Conservation (phyloP, 2,888 invertebrate genomes). For the Cheilosia impressa region DNA sequence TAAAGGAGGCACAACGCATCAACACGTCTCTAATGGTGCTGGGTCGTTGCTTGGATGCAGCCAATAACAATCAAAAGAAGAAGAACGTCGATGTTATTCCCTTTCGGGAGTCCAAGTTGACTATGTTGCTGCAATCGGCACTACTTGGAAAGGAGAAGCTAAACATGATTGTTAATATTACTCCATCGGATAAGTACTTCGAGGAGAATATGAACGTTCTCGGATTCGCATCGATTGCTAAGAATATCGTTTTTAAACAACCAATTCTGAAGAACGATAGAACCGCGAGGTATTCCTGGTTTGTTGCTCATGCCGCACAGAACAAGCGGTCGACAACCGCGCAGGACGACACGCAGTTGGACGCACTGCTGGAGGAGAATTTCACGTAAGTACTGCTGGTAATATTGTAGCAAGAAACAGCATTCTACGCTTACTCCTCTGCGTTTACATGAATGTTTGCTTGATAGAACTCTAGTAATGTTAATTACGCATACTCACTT, state of each 20-base stretch:
- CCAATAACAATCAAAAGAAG: constrained; percentile 82
- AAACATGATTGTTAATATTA: constrained; percentile 93
- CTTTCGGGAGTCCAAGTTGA: constrained; percentile 93
- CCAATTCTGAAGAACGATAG: constrained; percentile 70
- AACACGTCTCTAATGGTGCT: constrained; percentile 95
- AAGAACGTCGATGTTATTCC: constrained; percentile 79
- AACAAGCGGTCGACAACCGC: constrained; percentile 55
- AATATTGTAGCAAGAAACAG: neutral
- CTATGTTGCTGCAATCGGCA: constrained; percentile 91
- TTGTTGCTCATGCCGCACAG: constrained; percentile 61
- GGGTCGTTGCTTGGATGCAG: constrained; percentile 89
- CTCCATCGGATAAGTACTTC: constrained; percentile 89
- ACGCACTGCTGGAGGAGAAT: constrained; percentile 78
- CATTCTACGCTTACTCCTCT: no score
- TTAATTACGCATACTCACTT: no score
- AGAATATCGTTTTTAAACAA: constrained; percentile 84
- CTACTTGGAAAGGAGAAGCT: constrained; percentile 86
- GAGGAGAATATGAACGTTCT: constrained; percentile 93
- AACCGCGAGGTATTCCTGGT: constrained; percentile 76
- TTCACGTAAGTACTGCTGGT: constrained; percentile 73
- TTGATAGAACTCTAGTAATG: no score
- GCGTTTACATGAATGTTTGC: no score
- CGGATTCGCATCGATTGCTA: constrained; percentile 91
- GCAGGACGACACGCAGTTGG: constrained; percentile 72
- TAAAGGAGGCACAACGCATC: constrained; percentile 94